A percentile compares a stretch with the other conserved stretches of the same genome.
These are phyloP conservation scores for Acanthococcus lagerstroemiae DNA, from an alignment of 2,888 invertebrate genomes.

Conservation along the genomic window DNA sequence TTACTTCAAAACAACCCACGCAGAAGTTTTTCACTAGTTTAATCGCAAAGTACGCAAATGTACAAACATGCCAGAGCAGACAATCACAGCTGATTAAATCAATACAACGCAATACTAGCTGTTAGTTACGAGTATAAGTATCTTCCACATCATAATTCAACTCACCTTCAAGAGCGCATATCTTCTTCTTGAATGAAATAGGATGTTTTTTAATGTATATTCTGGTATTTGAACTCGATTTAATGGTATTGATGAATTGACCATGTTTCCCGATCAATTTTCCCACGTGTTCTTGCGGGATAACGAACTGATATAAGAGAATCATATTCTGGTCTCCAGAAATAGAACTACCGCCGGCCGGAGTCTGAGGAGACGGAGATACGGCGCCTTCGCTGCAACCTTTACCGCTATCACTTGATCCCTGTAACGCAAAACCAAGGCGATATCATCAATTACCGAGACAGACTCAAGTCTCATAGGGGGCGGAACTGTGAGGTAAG, in stretches of 20 bases:
- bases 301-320: slow-evolving; percentile 59
- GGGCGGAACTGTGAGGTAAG: no score
- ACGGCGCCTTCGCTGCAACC: slow-evolving; percentile 59
- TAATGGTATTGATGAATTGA: slow-evolving; percentile 67
- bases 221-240: slow-evolving; percentile 64
- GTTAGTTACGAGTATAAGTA: no score
- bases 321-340: slow-evolving; percentile 39
- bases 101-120: no score
- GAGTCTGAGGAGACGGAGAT: slow-evolving; percentile 52
- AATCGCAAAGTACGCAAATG: no score
- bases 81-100: neutral
- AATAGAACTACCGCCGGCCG: slow-evolving; percentile 45
- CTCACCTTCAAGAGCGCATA: slow-evolving; percentile 72
- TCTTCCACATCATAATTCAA: no score
- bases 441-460: neutral
- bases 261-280: slow-evolving; percentile 78
- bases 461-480: no score
- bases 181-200: slow-evolving; percentile 59
- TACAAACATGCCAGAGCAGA: neutral
- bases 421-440: slow-evolving; percentile 42
- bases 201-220: slow-evolving; percentile 71
- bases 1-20: no score
- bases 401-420: slow-evolving; percentile 74
- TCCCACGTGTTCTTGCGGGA: slow-evolving; percentile 68
- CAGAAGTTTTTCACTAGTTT: no score